These are phyloP conservation scores for Pyrochroa serraticornis DNA, from an alignment of 2,888 invertebrate species.

Conservation along the genomic window DNA sequence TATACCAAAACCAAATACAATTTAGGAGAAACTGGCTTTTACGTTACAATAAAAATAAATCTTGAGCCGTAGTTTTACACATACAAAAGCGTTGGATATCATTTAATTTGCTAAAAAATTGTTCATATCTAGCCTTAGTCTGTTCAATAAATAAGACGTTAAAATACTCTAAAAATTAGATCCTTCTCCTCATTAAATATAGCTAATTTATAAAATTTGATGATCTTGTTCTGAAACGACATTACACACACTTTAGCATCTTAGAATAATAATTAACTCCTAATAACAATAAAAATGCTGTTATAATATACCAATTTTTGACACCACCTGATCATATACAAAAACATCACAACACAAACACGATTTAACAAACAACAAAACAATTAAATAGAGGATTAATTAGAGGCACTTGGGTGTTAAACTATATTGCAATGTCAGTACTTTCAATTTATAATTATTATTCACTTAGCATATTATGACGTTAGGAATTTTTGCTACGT, in stretches of 20 bases:
- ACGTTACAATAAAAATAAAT: neutral
- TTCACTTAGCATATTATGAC: conserved; percentile 2
- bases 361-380: conserved; percentile 4
- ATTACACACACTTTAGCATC: conserved; percentile 9
- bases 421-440: conserved; percentile 46
- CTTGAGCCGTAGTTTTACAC: neutral
- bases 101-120: conserved; percentile 9
- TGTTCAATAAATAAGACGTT: conserved; percentile 2
- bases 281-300: conserved; percentile 25
- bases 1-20: conserved; percentile 37
- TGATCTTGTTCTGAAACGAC: neutral
- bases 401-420: conserved; percentile 45
- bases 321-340: conserved; percentile 18
- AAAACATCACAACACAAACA: conserved; percentile 28
- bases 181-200: neutral
- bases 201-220: conserved; percentile 4
- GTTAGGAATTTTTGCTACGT: neutral
- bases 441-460: conserved; percentile 26
- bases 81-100: neutral
- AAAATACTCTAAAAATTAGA: conserved; percentile 10
- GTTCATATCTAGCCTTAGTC: conserved; percentile 21
- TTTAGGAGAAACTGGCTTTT: neutral
- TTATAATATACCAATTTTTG: conserved; percentile 10
- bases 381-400: conserved; percentile 21
- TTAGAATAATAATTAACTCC: conserved; percentile 5